Base-by-base conservation (phyloP, 2,113 vertebrate species). In the Colaptes auratus region DNA sequence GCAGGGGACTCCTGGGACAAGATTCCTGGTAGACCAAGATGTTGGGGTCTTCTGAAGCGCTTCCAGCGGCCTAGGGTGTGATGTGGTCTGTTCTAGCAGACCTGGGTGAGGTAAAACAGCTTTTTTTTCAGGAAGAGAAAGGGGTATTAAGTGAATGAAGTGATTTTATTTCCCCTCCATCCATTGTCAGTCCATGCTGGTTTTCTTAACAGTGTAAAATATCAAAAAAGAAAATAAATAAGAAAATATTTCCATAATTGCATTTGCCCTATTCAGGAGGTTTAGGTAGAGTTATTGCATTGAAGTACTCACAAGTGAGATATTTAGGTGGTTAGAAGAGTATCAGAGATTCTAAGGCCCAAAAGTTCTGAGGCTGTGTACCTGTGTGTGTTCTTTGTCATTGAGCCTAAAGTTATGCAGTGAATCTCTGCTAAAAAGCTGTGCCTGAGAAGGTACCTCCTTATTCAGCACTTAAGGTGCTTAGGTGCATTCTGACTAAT, bases 201-300 rank as follows among this genome's bases (percentile, higher is more conserved):
- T 89, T 84, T 88, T 89, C 58, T 17, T 42, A 88, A n/a, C 52
- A 16, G 19, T 53, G 56, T 60, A 52, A 76, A 92, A 44, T 21
- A 31, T 36, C 30, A 67, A 8, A 35, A 35, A 63, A 42, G 36
- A 48, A 48, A 52, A 52, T 52, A 52, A 52, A 10, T 24, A 9
- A 70, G 39, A 77, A 90, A 73, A 18, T 46, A 56, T 55, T 64
- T 86, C 33, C 10, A 15, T 58, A 90, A 53, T 81, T 84, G 63
- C 21, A 70, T 28, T 89, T 85, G 15, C 28, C 15, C 24, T 20
- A 18, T 15, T 52, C 12, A 31, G 46, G 66, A 63, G 24, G 44
- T 74, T 84, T 63, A 42, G 1, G 0, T 35, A 46, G 24, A 42
- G 7, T 52, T 65, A 59, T 71, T 61, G 6, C 0, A 0, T 28